phyloP scores from a whole-genome alignment of 2,797 vertebrate species.

The Spinibarbus caldwelli region DNA sequence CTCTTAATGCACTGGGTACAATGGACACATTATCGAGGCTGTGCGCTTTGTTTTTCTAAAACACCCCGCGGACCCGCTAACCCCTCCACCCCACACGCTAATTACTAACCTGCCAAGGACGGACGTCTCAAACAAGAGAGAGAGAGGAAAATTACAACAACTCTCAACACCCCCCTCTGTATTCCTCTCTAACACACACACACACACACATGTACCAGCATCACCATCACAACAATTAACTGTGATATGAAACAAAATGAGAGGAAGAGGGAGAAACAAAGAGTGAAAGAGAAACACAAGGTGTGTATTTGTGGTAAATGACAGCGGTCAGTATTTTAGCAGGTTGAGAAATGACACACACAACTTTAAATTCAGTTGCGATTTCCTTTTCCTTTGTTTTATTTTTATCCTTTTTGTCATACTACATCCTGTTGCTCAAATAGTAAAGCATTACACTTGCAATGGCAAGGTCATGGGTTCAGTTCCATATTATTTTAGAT shows the following conservation, averaged over 20 bases:
- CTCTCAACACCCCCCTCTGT: constrained; percentile 31
- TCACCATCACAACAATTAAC: constrained; percentile 46
- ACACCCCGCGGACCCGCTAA: constrained; percentile 56
- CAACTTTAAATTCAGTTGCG: constrained; percentile 3
- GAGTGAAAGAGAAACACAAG: background rate
- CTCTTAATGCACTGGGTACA: constrained; percentile 90
- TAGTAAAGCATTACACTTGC: background rate
- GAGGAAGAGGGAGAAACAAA: background rate
- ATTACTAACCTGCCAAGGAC: constrained; percentile 68
- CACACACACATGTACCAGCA: constrained; percentile 29
- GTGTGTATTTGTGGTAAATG: constrained; percentile 24
- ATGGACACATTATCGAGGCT: constrained; percentile 89
- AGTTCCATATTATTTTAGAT: background rate
- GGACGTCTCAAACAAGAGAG: constrained; percentile 56
- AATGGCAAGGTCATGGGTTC: background rate
- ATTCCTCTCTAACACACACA: constrained; percentile 34
- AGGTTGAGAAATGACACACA: constrained; percentile 10
- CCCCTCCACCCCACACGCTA: constrained; percentile 70
- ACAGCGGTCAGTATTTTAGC: constrained; percentile 11
- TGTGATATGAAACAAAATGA: constrained; percentile 32
- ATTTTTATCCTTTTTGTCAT: constrained; percentile 10
- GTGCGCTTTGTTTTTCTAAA: constrained; percentile 88
- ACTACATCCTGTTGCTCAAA: background rate
- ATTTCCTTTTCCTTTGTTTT: constrained; percentile 19
- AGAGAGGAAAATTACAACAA: constrained; percentile 61